These are phyloP conservation scores for Mixornis gularis DNA, from an alignment of 2,113 vertebrate genomes.

Conservation along the genomic window DNA sequence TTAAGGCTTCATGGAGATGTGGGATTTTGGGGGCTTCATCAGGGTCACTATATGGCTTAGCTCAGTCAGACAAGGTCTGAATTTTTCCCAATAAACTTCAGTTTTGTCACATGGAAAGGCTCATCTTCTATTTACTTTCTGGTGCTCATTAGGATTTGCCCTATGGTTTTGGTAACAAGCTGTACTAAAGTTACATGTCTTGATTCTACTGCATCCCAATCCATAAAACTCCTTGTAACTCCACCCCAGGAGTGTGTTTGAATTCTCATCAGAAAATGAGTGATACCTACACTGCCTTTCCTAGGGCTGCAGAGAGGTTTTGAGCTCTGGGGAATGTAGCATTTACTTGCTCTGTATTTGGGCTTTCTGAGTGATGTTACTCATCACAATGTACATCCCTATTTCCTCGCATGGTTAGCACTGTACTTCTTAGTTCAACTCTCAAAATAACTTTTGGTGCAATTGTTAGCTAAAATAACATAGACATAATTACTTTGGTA, in stretches of 20 bases:
- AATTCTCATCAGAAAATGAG: not conserved
- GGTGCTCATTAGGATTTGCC: not conserved
- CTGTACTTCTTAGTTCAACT: not conserved
- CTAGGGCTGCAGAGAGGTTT: not conserved
- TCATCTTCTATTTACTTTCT: not conserved
- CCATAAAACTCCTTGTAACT: not conserved
- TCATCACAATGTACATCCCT: not conserved
- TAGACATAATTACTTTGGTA: not conserved
- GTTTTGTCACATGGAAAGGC: not conserved
- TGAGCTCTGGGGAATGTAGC: not conserved
- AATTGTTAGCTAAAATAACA: not conserved
- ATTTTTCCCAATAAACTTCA: not conserved
- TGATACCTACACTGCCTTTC: accelerated
- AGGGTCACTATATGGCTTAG: not conserved
- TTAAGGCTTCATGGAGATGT: not conserved
- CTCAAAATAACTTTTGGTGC: not conserved
- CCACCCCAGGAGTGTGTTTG: not conserved
- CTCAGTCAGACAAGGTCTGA: not conserved
- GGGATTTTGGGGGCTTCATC: not conserved
- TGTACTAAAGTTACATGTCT: accelerated
- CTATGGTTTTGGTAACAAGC: not conserved
- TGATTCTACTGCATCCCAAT: not conserved
- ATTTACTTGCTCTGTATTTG: not conserved
- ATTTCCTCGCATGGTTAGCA: not conserved
- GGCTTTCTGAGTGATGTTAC: not conserved